Base-by-base conservation (phyloP, 2,888 invertebrate species). In the Rhamnusium bicolor region DNA sequence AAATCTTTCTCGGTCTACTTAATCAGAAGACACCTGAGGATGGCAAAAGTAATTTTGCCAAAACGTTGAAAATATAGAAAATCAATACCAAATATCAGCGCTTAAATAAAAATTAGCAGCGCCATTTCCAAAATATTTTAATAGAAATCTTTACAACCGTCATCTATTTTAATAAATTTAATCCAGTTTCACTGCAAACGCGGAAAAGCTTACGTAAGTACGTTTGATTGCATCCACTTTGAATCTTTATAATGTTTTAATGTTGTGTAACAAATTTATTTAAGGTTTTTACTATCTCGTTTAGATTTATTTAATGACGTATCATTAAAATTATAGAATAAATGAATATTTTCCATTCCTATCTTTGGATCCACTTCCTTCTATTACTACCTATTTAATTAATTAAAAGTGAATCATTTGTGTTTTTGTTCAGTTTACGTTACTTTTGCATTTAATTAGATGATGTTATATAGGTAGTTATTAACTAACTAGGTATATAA, bases 261-360 rank as follows among this genome's bases (percentile, higher is more conserved):
- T 12, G 51, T 12, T 56, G 14, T 14, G 14, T 27, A 14, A 27
- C 53, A 27, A n/a, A 6, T 6, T 7, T 14, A 6, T 56, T 56
- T 56, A 4, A 56, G 14, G 24, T 56, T 56, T n/a, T 56, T n/a
- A 40, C 40, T 40, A 12, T 10, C 12, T n/a, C 0, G 54, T 7
- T 56, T 8, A 16, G 27, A 27, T 14, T 14, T n/a, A 56, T 14
- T 27, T 19, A 24, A n/a, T 27, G 27, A 56, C 14, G 14, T 5
- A 24, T n/a, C 4, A 7, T 14, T 24, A 56, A 27, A 27, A 56
- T 24, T 21, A 18, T 21, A n/a, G 2, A 24, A 14, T 24, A 24
- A 54, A 54, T 16, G 53, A 54, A 24, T 21, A 54, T 19, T 53
- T 19, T 54, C 54, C 54, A 21, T 21, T 54, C n/a, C n/a, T n/a